phyloP scores from a whole-genome alignment of 2,113 vertebrate species.

The Orycteropus afer region DNA sequence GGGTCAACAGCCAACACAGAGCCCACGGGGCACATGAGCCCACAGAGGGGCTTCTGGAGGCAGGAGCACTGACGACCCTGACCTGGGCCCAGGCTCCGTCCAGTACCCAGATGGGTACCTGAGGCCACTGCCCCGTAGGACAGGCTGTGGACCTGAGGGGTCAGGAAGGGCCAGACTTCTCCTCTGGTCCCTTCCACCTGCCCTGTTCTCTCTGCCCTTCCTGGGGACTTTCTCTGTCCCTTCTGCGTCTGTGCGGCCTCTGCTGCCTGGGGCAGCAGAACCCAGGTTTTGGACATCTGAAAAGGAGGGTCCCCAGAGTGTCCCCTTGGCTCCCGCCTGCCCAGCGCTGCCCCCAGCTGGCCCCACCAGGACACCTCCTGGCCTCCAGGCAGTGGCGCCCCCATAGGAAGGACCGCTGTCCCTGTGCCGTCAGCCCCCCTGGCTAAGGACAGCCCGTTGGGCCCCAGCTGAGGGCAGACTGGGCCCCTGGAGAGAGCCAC shows the following conservation, averaged over 20 bases:
- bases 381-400: no score
- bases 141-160: rapidly evolving
- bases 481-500: neutral
- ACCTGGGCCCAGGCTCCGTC: neutral
- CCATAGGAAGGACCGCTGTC: no score
- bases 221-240: neutral
- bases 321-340: neutral
- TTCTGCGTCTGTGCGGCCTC: no score
- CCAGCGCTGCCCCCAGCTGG: neutral
- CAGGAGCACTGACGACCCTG: no score
- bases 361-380: neutral
- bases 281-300: neutral
- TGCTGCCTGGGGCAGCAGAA: neutral
- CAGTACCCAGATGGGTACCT: neutral
- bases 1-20: neutral
- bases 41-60: neutral
- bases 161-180: rapidly evolving
- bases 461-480: neutral
- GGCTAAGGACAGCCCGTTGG: neutral
- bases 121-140: neutral
- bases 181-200: rapidly evolving
- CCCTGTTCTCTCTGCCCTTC: neutral
- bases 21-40: rapidly evolving
- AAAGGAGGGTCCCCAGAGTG: neutral
- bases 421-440: no score